Conservation (phyloP, 1,140 invertebrate species). For the Musca vetustissima region DNA sequence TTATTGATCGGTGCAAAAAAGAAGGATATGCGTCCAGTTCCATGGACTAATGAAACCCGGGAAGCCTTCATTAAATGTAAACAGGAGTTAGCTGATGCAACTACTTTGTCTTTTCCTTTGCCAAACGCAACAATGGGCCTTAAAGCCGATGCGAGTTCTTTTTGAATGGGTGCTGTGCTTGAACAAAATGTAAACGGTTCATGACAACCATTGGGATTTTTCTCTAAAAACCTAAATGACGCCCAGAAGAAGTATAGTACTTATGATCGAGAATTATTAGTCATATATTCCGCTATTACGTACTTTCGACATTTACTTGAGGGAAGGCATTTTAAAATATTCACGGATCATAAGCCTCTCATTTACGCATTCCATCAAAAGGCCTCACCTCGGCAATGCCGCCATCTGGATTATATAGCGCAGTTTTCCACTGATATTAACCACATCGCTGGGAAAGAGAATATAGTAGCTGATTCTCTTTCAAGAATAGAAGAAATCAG, state of each 20-base stretch:
- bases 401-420: too few relatives aligned
- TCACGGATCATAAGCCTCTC: too few relatives aligned
- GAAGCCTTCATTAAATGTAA: slow-evolving; percentile 1
- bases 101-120: slow-evolving; percentile 2
- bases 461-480: too few relatives aligned
- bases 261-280: not conserved
- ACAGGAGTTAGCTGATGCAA: not conserved
- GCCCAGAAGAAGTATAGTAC: not conserved
- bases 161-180: not conserved
- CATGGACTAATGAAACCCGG: not conserved
- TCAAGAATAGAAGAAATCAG: too few relatives aligned
- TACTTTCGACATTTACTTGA: slow-evolving; percentile 39
- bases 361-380: too few relatives aligned
- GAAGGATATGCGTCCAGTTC: too few relatives aligned
- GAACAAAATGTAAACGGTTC: not conserved
- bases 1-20: not conserved
- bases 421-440: too few relatives aligned
- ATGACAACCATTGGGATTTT: too few relatives aligned
- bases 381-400: too few relatives aligned
- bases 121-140: not conserved
- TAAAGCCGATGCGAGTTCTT: too few relatives aligned
- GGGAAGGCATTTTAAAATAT: too few relatives aligned
- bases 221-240: not conserved
- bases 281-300: not conserved
- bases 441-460: too few relatives aligned